Conservation (phyloP, 2,797 vertebrate species). For the Amniataba percoides region DNA sequence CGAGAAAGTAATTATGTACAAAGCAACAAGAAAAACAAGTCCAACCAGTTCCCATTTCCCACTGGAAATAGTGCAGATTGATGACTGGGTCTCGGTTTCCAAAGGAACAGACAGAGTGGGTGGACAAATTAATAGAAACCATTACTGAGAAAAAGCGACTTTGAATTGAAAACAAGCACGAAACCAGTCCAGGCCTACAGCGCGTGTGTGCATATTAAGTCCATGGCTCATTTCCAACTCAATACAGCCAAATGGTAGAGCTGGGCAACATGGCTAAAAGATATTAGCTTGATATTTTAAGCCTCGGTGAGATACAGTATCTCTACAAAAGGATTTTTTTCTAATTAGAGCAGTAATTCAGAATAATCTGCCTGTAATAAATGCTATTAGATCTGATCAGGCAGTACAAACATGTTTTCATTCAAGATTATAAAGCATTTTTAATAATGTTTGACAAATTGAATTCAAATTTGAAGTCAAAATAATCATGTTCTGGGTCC, state of each 20-base stretch:
- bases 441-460: constrained; percentile 47
- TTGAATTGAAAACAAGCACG: constrained; percentile 55
- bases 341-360: constrained; percentile 50
- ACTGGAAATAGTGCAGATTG: constrained; percentile 69
- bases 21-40: constrained; percentile 74
- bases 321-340: constrained; percentile 25
- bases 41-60: constrained; percentile 69
- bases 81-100: constrained; percentile 68
- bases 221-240: constrained; percentile 60
- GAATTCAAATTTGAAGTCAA: constrained; percentile 27
- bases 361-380: constrained; percentile 53
- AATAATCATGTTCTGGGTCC: constrained; percentile 20
- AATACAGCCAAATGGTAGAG: constrained; percentile 50
- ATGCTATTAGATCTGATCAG: constrained; percentile 39
- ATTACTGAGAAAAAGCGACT: constrained; percentile 34
- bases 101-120: constrained; percentile 67
- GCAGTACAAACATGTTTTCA: constrained; percentile 25
- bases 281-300: constrained; percentile 46
- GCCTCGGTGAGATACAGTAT: constrained; percentile 38
- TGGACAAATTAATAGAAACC: constrained; percentile 75
- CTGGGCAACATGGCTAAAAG: constrained; percentile 47
- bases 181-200: constrained; percentile 50
- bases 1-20: constrained; percentile 72
- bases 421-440: constrained; percentile 40
- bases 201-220: constrained; percentile 53